Evolutionary conservation across 2,797 vertebrate genomes (phyloP).

Genomic region (Mico argentatus): DNA sequence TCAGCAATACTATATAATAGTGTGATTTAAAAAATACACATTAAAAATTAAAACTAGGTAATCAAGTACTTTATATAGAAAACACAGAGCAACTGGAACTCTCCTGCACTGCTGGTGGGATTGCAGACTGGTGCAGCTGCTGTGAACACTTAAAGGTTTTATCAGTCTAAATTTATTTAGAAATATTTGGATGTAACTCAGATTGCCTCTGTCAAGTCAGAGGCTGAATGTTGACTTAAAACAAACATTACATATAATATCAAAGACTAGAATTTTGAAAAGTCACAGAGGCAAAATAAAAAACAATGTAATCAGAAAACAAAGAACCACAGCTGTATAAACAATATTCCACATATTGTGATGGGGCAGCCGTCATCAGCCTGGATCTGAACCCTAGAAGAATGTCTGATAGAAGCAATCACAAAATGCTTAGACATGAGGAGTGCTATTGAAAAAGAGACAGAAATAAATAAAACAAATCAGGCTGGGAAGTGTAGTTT

Average conservation of each 20-base stretch:
- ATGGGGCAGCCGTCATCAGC: rapidly evolving
- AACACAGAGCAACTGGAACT: neutral
- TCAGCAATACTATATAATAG: neutral
- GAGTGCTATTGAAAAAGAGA: neutral
- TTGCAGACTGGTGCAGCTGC: neutral
- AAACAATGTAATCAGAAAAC: neutral
- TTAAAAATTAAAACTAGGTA: neutral
- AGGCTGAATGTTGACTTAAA: neutral
- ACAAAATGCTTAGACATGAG: neutral
- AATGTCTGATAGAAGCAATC: neutral
- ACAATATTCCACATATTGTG: neutral
- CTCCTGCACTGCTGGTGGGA: neutral
- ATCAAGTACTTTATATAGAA: neutral
- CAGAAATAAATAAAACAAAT: neutral
- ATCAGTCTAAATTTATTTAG: neutral
- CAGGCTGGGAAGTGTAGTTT: neutral
- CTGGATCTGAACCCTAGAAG: neutral
- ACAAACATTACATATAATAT: neutral
- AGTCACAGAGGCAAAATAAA: neutral
- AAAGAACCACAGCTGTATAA: neutral
- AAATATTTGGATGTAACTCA: neutral
- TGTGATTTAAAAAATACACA: neutral
- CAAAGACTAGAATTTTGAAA: neutral
- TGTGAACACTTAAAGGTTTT: neutral
- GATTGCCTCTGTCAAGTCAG: neutral